Evolutionary conservation across 2,888 invertebrate species (phyloP).

Genomic region (Melitaea athalia): DNA sequence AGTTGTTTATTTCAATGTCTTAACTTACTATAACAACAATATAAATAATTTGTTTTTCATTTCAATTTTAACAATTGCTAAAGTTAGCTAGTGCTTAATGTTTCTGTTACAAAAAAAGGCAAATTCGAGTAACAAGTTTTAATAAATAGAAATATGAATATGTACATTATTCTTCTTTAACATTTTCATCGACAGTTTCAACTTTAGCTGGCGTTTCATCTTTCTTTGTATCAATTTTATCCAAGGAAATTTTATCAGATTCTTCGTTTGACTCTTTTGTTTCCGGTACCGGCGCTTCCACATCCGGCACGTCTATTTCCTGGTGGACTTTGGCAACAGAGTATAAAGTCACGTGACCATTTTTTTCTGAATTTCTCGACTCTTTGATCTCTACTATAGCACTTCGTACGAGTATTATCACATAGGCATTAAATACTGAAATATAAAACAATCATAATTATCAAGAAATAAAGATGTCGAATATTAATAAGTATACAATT

Average conservation of each 20-base stretch:
- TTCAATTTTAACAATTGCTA: no score
- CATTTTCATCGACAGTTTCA: conserved; percentile 47
- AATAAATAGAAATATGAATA: conserved; percentile 19
- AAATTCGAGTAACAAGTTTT: background rate
- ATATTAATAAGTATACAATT: no score
- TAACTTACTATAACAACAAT: no score
- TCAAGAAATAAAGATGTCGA: no score
- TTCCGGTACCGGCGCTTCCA: conserved; percentile 38
- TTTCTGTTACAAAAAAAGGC: background rate
- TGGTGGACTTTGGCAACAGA: conserved; percentile 31
- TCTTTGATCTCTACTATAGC: conserved; percentile 59
- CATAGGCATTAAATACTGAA: conserved; percentile 63
- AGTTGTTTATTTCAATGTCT: background rate
- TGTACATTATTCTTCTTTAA: conserved; percentile 39
- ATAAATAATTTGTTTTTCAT: no score
- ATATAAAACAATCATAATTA: no score
- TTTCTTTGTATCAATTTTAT: conserved; percentile 5
- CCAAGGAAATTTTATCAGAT: no score
- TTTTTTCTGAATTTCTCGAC: conserved; percentile 44
- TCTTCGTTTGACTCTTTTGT: background rate
- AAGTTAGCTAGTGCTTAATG: no score
- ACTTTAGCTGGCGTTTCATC: conserved; percentile 40
- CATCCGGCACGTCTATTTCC: conserved; percentile 32
- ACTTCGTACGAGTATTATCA: conserved; percentile 60
- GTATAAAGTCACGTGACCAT: conserved; percentile 38